Evolutionary conservation across 2,797 vertebrate species (phyloP), one percentile per base, ranked within the genome.

Genomic region (Centropyge bicolor): DNA sequence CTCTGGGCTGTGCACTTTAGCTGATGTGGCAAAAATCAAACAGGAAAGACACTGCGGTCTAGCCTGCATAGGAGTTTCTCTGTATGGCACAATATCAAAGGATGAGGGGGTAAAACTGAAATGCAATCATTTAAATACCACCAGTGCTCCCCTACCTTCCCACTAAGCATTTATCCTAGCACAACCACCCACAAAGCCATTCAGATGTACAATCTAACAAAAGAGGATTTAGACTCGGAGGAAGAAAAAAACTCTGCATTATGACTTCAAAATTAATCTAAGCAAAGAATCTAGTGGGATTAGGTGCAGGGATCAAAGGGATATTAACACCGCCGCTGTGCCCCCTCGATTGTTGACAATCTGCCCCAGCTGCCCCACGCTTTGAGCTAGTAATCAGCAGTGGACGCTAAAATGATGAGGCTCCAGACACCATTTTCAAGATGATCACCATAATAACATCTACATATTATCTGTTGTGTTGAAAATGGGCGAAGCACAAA

Each of bases 211-310:
- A 89, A 89, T 88, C 76, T 89, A 76, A 90, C 89, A 86, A 91
- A 93, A 94, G 92, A 92, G 92, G 93, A 94, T 94, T 94, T 93
- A 76, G 82, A 79, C 76, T 80, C 48, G 5, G 62, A 70, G 61
- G 73, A 81, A 86, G 66, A 68, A 68, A 41, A 66, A 68, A 90
- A 81, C 67, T 89, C 86, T 64, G 77, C 84, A 91, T 93, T 94
- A 92, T 89, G 87, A 88, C 88, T 93, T 83, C 46, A 84, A 92
- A 91, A 94, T 94, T 89, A 95, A 95, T 95, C 93, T 84, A 74
- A 72, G 83, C 72, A 88, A 88, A 89, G 72, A 94, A 94, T 95
- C 81, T 89, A 75, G 76, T 61, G 85, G 90, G 93, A 94, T 95
- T 95, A 94, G 76, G 57, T 68, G 76, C 55, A 35, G 66, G 90